Percentiles rank a stretch among this genome's conserved stretches.
phyloP scores from a whole-genome alignment of 2,888 invertebrate species.

The Choristoneura rosaceana region DNA sequence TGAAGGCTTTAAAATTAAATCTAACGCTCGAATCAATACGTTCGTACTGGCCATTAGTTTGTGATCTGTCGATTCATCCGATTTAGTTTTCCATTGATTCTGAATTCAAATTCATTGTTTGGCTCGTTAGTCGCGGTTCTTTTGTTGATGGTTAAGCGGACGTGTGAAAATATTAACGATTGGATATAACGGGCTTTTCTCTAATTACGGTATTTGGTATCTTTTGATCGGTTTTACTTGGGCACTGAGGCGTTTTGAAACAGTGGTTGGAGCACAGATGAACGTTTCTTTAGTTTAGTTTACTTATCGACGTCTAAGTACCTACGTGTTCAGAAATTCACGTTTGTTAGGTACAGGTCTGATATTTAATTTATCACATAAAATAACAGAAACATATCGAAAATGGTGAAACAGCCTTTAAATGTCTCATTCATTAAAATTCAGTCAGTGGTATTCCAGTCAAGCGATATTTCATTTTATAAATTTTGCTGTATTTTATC shows the following conservation, averaged over 20 bases:
- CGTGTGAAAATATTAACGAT: conserved; percentile 66
- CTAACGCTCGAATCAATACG: conserved; percentile 55
- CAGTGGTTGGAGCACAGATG: neutral
- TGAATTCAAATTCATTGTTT: conserved; percentile 71
- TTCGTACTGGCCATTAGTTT: conserved; percentile 56
- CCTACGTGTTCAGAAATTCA: too few species aligned
- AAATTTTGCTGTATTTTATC: neutral
- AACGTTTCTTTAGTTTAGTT: neutral
- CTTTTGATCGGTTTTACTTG: conserved; percentile 33
- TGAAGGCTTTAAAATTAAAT: conserved; percentile 68
- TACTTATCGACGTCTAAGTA: neutral
- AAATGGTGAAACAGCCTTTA: too few species aligned
- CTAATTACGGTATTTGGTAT: conserved; percentile 41
- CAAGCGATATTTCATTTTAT: neutral
- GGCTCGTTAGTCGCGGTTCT: conserved; percentile 67
- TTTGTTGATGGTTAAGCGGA: conserved; percentile 66
- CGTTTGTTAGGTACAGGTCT: too few species aligned
- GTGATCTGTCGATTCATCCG: conserved; percentile 76
- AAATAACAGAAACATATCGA: too few species aligned
- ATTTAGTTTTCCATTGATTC: conserved; percentile 76
- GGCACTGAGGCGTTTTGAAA: neutral
- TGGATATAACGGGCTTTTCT: conserved; percentile 38
- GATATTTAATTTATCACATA: too few species aligned
- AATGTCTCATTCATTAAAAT: too few species aligned
- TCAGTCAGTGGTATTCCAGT: too few species aligned